Evolutionary conservation across 2,888 invertebrate genomes (phyloP).

Genomic region (Cartodere bifasciata): DNA sequence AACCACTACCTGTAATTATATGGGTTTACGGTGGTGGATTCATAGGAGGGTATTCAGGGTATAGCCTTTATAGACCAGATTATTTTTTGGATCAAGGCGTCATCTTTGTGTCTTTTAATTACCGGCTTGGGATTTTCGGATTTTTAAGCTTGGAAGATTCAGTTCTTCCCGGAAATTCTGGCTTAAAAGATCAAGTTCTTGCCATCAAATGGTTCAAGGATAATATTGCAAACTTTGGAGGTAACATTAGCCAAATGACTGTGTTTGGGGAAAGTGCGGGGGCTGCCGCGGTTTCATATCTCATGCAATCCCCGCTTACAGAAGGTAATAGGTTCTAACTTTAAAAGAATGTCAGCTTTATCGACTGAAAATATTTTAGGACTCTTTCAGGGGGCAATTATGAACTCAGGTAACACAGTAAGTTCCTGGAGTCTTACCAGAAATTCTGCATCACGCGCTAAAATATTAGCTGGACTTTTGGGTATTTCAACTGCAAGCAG

Average conservation of each 20-base stretch:
- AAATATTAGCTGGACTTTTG: too few species aligned
- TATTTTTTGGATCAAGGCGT: constrained; percentile 38
- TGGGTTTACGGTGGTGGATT: constrained; percentile 40
- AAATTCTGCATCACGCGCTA: too few species aligned
- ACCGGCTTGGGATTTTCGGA: constrained; percentile 28
- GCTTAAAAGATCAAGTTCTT: constrained; percentile 35
- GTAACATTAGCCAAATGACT: constrained; percentile 5
- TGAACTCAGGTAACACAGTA: too few species aligned
- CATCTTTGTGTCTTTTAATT: constrained; percentile 34
- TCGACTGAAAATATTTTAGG: too few species aligned
- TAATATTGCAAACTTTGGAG: constrained; percentile 30
- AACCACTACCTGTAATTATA: constrained; percentile 37
- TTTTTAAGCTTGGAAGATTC: constrained; percentile 35
- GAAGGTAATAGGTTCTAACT: too few species aligned
- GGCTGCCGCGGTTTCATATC: constrained; percentile 7
- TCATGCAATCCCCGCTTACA: constrained; percentile 7
- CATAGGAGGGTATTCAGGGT: constrained; percentile 34
- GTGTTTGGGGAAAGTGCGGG: constrained; percentile 10
- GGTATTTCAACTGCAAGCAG: too few species aligned
- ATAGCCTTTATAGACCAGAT: constrained; percentile 34
- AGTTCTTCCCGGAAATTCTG: constrained; percentile 35
- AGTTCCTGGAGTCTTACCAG: too few species aligned
- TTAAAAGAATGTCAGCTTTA: too few species aligned
- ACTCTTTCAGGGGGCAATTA: too few species aligned
- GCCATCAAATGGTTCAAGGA: constrained; percentile 35